Base-by-base conservation (phyloP, 1,140 invertebrate species). In the Solenopsis invicta region DNA sequence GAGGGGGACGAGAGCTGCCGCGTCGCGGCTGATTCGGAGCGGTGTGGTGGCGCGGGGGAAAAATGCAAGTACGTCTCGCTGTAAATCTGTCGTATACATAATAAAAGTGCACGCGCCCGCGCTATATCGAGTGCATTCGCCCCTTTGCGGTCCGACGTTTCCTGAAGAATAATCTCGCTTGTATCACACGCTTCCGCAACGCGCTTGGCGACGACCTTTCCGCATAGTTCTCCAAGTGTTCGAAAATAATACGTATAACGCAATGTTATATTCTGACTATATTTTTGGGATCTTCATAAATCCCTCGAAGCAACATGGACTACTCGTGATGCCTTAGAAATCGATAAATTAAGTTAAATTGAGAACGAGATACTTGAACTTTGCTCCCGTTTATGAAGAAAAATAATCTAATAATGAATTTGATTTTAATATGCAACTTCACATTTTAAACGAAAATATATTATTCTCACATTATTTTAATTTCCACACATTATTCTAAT, bases 11-110 rank as follows among this genome's bases (percentile, higher is more conserved):
- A 41, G 64, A 34, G 62, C n/a, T 67, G 45, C 48, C n/a, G 72
- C 13, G 67, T 18, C 45, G 72, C 62, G 78, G 18, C 45, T 50
- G 80, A 85, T 90, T 67, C 78, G 59, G 75, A 50, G 24, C 87
- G 80, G 76, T 52, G 12, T 34, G 62, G 24, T 24, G 50, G 16
- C 12, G 24, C 54, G 69, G 45, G 66, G 59, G 45, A 82, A 89
- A 89, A 89, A 72, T 77, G 56, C 88, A 77, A 85, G 64, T 88
- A 80, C 45, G 62, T 81, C 89, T 87, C 88, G 71, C 77, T 77
- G 78, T 80, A 86, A 88, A 91, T 91, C 87, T 80, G 89, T 87
- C 89, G 90, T 87, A 90, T 91, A 87, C 87, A 91, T 91, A 91
- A 91, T 90, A 84, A 86, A 91, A 82, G 64, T 24, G 29, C 77